Percentiles rank a stretch among this genome's conserved stretches.
Evolutionary conservation across 2,888 invertebrate species (phyloP).

Genomic region (Drosophila conformis): DNA sequence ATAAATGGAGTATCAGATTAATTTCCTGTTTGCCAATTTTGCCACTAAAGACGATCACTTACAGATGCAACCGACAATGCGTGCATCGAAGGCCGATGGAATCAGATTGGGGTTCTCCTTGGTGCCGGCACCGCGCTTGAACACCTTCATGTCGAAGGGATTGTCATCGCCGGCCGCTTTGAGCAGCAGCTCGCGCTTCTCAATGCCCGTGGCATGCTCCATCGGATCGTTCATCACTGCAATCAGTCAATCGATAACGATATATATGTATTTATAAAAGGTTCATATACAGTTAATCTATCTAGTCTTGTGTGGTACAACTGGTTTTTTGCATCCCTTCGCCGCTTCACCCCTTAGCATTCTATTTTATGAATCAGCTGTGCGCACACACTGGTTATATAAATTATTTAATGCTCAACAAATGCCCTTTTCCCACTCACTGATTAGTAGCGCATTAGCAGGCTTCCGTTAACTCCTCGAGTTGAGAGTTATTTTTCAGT

Average conservation of each 20-base stretch:
- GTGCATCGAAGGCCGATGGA: conserved; percentile 94
- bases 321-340: background rate
- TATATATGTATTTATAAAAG: conserved; percentile 6
- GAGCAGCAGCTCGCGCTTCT: conserved; percentile 95
- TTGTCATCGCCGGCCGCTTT: conserved; percentile 94
- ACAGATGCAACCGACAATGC: conserved; percentile 98
- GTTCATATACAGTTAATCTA: background rate
- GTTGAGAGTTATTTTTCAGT: conserved; percentile 34
- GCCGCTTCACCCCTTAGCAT: background rate
- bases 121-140: conserved; percentile 93
- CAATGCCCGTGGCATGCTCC: conserved; percentile 97
- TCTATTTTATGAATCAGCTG: conserved; percentile 54
- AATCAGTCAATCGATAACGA: conserved; percentile 25
- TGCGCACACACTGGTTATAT: conserved; percentile 52
- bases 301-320: background rate
- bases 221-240: conserved; percentile 94
- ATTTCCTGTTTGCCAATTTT: background rate
- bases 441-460: background rate
- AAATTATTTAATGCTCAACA: conserved; percentile 33
- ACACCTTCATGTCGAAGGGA: conserved; percentile 93
- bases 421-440: background rate
- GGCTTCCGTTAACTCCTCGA: background rate
- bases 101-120: conserved; percentile 94
- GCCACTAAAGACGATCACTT: conserved; percentile 76
- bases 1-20: background rate